Percentiles rank a stretch among this genome's conserved stretches.
These are phyloP conservation scores for Mesoclemmys tuberculata DNA, from an alignment of 2,113 vertebrate genomes.

Conservation along the genomic window DNA sequence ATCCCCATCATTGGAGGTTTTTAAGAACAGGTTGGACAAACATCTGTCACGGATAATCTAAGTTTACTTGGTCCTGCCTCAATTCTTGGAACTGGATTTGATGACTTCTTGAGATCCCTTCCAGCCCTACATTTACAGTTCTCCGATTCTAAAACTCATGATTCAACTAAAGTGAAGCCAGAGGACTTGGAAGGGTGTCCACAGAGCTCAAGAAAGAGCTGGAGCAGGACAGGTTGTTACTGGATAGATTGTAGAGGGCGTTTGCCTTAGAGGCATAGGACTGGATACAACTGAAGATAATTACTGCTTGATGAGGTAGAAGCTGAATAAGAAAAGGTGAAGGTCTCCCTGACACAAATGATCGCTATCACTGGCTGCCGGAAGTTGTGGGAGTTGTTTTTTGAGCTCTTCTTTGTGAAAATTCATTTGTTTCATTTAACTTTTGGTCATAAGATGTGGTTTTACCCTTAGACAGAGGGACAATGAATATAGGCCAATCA, in stretches of 20 bases:
- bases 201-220: accelerated
- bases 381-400: not conserved
- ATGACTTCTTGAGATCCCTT: not conserved
- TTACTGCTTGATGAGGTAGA: not conserved
- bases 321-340: not conserved
- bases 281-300: not conserved
- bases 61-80: not conserved
- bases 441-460: not conserved
- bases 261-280: not conserved
- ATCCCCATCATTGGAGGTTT: not conserved
- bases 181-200: not conserved
- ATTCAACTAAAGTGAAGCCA: not conserved
- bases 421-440: not conserved
- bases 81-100: not conserved
- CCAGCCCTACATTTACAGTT: not conserved
- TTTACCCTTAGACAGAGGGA: not conserved
- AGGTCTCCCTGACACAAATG: not conserved
- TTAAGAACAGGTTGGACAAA: not conserved
- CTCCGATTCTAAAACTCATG: not conserved
- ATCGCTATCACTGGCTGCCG: not conserved
- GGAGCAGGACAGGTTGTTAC: not conserved
- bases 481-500: not conserved
- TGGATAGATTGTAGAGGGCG: not conserved
- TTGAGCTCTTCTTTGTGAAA: not conserved
- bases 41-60: not conserved